Conservation (phyloP, 1,140 invertebrate genomes). For the Drosophila hydei region DNA sequence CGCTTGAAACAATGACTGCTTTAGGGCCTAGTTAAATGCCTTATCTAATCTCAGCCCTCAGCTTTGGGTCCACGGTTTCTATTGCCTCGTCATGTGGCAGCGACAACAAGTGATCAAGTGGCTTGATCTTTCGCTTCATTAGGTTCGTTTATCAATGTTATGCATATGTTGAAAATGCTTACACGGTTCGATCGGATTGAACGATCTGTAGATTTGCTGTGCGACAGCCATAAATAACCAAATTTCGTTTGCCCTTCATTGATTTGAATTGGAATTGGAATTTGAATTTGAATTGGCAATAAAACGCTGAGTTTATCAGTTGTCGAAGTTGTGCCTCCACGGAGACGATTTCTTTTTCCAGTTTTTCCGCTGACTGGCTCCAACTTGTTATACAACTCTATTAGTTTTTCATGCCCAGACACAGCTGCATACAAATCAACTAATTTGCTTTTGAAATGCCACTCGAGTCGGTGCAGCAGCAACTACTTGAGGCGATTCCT, state of each 20-base stretch:
- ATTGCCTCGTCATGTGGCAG: conserved; percentile 10
- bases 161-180: conserved; percentile 35
- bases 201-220: conserved; percentile 21
- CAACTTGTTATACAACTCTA: conserved; percentile 77
- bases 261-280: conserved; percentile 51
- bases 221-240: conserved; percentile 29
- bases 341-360: conserved; percentile 45
- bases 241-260: conserved; percentile 37
- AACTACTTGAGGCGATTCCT: conserved; percentile 16
- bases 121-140: conserved; percentile 34
- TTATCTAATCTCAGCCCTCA: conserved; percentile 36
- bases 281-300: conserved; percentile 68
- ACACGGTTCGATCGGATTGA: conserved; percentile 37
- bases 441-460: conserved; percentile 59
- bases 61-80: neutral
- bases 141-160: conserved; percentile 44
- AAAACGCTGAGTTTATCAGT: conserved; percentile 74
- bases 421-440: conserved; percentile 71
- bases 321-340: conserved; percentile 44
- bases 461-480: conserved; percentile 15
- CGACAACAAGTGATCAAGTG: conserved; percentile 1
- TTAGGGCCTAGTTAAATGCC: conserved; percentile 14
- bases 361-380: conserved; percentile 43
- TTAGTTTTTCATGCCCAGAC: conserved; percentile 63
- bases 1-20: neutral